Conservation (phyloP, 2,888 invertebrate species). For the Lysandra coridon region DNA sequence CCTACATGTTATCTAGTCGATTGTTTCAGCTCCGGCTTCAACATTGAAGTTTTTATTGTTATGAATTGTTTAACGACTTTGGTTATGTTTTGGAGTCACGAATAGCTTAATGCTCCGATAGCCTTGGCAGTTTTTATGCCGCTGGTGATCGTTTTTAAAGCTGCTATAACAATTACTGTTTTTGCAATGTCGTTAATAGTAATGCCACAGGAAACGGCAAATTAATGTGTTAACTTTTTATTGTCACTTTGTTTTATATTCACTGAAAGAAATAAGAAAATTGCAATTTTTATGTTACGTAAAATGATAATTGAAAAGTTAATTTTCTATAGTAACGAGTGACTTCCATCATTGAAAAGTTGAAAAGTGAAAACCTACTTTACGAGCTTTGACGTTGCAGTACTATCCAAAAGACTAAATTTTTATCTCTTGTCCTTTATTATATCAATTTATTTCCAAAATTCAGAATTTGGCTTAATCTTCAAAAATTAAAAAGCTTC, state of each 20-base stretch:
- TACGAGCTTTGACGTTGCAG: too few species aligned
- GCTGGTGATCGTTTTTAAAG: conserved; percentile 4
- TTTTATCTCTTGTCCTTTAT: too few species aligned
- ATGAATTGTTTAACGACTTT: conserved; percentile 64
- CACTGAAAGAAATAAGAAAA: conserved; percentile 25
- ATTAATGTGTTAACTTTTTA: conserved; percentile 6
- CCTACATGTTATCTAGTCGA: conserved; percentile 72
- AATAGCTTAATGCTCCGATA: conserved; percentile 10
- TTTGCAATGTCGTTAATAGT: background rate
- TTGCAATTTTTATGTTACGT: conserved; percentile 58
- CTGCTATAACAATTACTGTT: conserved; percentile 15
- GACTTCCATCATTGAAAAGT: too few species aligned
- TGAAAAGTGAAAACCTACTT: too few species aligned
- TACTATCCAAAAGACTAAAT: too few species aligned
- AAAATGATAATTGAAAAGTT: background rate
- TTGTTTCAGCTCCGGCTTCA: conserved; percentile 56
- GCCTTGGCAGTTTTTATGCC: conserved; percentile 2
- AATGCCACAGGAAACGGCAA: conserved; percentile 4
- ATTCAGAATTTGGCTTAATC: background rate
- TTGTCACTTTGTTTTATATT: background rate
- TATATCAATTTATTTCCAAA: too few species aligned
- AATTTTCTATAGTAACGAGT: background rate
- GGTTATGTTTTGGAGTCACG: conserved; percentile 33
- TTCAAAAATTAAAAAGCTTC: background rate
- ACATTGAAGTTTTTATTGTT: conserved; percentile 72